Evolutionary conservation across 2,797 vertebrate genomes (phyloP).

Genomic region (Coluber constrictor): DNA sequence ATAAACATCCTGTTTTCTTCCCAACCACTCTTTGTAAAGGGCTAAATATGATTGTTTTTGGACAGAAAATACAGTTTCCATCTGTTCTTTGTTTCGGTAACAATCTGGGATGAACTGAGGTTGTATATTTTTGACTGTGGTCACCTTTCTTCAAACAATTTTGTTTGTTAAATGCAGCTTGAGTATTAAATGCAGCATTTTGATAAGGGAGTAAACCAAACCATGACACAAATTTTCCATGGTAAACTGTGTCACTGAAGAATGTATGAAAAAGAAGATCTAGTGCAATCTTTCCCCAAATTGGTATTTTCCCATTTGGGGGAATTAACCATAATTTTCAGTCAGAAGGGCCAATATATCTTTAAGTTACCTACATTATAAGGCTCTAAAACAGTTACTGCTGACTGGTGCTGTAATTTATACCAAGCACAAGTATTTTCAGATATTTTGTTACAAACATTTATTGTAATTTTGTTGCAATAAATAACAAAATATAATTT

Average conservation of each 20-base stretch:
- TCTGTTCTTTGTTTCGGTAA: not conserved
- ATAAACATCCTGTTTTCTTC: not conserved
- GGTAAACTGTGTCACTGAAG: not conserved
- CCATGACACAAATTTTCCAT: not conserved
- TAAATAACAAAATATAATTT: not conserved
- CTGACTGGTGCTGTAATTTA: not conserved
- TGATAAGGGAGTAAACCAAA: not conserved
- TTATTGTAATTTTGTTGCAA: not conserved
- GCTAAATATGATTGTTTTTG: not conserved
- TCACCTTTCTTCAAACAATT: not conserved
- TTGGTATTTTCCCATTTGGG: not conserved
- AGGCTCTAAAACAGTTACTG: not conserved
- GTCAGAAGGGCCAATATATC: not conserved
- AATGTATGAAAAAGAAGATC: not conserved
- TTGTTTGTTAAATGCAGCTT: not conserved
- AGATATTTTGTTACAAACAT: not conserved
- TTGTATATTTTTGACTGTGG: not conserved
- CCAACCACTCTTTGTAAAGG: not conserved
- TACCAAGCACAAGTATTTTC: not conserved
- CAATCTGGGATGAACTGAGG: not conserved
- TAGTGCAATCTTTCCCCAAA: not conserved
- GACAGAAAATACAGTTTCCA: not conserved
- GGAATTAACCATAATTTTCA: not conserved
- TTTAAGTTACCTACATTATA: not conserved
- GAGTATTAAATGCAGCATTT: not conserved